These are phyloP conservation scores for Heterodera schachtii DNA, from an alignment of 1,140 invertebrate genomes.

Conservation along the genomic window DNA sequence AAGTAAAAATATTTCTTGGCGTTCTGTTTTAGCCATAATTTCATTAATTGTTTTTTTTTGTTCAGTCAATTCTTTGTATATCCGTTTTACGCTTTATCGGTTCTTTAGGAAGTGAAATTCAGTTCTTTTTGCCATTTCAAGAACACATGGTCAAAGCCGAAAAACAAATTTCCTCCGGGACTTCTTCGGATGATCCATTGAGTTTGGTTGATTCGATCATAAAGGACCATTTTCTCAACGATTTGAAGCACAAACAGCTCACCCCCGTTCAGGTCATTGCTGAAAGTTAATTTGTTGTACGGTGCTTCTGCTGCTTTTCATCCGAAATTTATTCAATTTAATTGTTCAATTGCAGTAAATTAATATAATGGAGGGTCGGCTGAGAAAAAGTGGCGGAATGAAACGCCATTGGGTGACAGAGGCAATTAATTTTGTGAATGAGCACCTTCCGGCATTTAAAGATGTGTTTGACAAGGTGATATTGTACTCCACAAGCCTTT, in stretches of 20 bases:
- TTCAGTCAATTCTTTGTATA: too few species aligned
- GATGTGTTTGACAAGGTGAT: conserved; percentile 57
- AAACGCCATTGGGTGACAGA: conserved; percentile 2
- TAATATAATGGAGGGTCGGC: neutral
- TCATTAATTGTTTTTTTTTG: too few species aligned
- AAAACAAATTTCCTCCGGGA: neutral
- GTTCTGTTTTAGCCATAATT: too few species aligned
- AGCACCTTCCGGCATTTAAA: conserved; percentile 54
- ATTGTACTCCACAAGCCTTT: neutral
- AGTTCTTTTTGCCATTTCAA: too few species aligned
- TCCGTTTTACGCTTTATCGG: too few species aligned
- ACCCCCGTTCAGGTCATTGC: conserved; percentile 4
- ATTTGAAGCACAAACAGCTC: conserved; percentile 15
- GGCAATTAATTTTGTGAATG: conserved; percentile 45
- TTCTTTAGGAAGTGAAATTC: too few species aligned
- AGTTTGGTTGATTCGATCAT: conserved; percentile 4
- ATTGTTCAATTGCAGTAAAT: neutral
- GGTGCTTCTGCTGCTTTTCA: neutral
- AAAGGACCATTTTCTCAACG: conserved; percentile 16
- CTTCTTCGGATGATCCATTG: neutral
- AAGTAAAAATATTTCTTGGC: too few species aligned
- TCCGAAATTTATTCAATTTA: neutral
- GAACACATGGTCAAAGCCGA: neutral
- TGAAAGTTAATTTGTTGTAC: neutral
- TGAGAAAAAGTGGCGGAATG: neutral